Percentiles rank a stretch among this genome's conserved stretches.
These are phyloP conservation scores for Illadopsis cleaveri DNA, from an alignment of 2,113 vertebrate genomes.

Conservation along the genomic window DNA sequence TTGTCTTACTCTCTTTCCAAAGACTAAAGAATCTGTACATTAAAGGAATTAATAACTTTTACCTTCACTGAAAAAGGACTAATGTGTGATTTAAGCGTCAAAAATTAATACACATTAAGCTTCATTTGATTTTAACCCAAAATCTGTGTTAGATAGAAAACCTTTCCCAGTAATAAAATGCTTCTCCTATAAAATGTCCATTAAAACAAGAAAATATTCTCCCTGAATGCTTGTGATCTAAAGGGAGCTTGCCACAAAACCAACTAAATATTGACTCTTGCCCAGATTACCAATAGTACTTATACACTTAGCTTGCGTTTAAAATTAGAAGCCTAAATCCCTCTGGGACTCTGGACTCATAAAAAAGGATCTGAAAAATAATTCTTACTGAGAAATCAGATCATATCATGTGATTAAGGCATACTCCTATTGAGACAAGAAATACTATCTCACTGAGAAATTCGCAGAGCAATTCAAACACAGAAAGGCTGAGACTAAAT, in stretches of 20 bases:
- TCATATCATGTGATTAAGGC: not conserved
- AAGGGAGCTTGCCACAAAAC: not conserved
- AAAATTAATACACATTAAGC: not conserved
- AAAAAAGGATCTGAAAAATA: not conserved
- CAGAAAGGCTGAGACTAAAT: not conserved
- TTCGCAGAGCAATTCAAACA: not conserved
- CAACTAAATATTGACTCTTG: not conserved
- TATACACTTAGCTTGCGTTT: not conserved
- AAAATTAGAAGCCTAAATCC: not conserved
- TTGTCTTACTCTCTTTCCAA: conserved; percentile 38
- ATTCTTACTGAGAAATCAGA: not conserved
- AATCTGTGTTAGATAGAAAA: not conserved
- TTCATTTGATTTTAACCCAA: conserved; percentile 17
- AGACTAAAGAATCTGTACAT: not conserved
- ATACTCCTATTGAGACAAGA: not conserved
- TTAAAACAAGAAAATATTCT: not conserved
- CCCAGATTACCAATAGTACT: not conserved
- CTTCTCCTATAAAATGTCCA: not conserved
- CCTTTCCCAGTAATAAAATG: not conserved
- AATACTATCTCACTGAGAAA: not conserved
- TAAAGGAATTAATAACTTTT: not conserved
- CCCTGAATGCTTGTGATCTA: not conserved
- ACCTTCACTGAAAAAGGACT: not conserved
- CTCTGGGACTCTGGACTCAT: not conserved
- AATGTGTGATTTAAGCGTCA: conserved; percentile 1